These are phyloP conservation scores for Microplitis mediator DNA, from an alignment of 1,140 invertebrate genomes.

Conservation along the genomic window DNA sequence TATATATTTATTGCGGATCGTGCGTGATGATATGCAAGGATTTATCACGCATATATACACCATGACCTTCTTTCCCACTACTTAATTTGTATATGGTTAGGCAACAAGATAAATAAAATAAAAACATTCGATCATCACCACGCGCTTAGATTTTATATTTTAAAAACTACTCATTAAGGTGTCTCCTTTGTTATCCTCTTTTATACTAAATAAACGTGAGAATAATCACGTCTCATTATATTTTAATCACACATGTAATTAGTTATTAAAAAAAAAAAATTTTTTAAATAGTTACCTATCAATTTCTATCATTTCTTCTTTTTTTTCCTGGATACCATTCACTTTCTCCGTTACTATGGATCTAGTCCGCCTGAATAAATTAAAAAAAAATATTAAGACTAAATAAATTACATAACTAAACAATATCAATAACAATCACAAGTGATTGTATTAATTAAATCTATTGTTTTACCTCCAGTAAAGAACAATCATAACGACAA, in stretches of 20 bases:
- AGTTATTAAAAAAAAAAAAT: background rate
- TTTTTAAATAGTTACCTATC: background rate
- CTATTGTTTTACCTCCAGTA: conserved; percentile 8
- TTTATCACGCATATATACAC: background rate
- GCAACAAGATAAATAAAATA: background rate
- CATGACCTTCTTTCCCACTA: background rate
- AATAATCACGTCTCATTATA: background rate
- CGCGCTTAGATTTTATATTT: background rate
- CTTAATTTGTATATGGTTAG: background rate
- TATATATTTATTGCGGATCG: background rate
- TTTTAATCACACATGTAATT: background rate
- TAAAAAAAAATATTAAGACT: background rate
- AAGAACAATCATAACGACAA: background rate
- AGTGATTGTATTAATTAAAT: background rate
- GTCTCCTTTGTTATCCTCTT: background rate
- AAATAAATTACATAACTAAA: background rate
- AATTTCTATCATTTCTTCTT: conserved; percentile 6
- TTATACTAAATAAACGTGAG: background rate
- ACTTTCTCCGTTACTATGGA: background rate
- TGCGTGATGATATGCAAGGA: conserved; percentile 26
- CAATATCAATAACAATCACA: too few species aligned
- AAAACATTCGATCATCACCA: background rate
- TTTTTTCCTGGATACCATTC: background rate
- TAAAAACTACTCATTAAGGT: background rate
- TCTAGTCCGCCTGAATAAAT: background rate